Conservation (phyloP, 2,797 vertebrate species). For the Gymnopithys bicolor region DNA sequence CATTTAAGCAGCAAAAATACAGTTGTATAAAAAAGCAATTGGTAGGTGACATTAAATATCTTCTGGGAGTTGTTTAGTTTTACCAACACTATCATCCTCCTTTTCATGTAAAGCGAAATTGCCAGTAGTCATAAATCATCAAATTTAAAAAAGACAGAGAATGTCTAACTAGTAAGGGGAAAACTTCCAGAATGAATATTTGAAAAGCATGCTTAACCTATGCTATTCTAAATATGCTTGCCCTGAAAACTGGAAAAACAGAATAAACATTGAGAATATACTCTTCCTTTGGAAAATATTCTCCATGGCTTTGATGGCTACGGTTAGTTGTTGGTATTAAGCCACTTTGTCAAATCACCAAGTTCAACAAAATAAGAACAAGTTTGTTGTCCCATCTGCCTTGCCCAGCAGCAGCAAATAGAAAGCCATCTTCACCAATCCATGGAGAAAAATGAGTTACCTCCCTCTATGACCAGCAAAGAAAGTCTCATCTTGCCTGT, state of each 20-base stretch:
- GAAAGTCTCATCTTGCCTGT: not conserved
- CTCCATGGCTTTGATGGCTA: not conserved
- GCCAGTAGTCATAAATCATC: not conserved
- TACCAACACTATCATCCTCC: not conserved
- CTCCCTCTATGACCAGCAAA: not conserved
- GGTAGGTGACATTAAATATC: not conserved
- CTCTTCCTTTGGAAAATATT: not conserved
- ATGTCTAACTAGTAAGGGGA: not conserved
- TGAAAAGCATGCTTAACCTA: not conserved
- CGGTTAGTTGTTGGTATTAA: not conserved
- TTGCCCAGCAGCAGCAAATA: not conserved
- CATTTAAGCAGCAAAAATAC: not conserved
- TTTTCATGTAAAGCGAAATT: not conserved
- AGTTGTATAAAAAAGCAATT: not conserved
- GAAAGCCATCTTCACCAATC: not conserved
- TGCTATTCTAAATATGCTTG: not conserved
- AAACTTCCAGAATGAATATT: not conserved
- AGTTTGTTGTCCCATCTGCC: no score
- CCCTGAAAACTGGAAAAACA: not conserved
- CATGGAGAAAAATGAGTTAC: not conserved
- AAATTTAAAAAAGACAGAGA: not conserved
- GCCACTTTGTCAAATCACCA: not conserved
- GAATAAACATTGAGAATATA: not conserved
- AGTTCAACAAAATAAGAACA: not conserved
- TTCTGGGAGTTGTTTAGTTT: not conserved